A percentile compares a stretch with the other conserved stretches of the same genome.
phyloP scores from a whole-genome alignment of 2,888 invertebrate genomes.

The Cataglyphis cursor region DNA sequence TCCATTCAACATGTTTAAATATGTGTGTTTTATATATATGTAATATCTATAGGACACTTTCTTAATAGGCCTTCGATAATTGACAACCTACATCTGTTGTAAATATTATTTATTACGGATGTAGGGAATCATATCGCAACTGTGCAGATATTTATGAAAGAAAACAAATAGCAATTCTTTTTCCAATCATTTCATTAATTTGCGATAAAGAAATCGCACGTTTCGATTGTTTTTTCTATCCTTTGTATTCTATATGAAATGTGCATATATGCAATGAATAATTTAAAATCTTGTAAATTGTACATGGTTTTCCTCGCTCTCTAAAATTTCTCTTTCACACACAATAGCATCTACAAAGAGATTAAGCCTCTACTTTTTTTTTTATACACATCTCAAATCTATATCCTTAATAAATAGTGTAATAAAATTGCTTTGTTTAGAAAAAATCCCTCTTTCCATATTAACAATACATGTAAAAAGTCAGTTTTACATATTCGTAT shows the following conservation, averaged over 20 bases:
- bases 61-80: slow-evolving; percentile 80
- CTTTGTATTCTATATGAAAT: neutral
- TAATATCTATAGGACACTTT: slow-evolving; percentile 78
- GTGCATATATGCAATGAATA: neutral
- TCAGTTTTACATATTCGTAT: slow-evolving; percentile 56
- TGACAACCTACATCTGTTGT: slow-evolving; percentile 69
- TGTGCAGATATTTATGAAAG: slow-evolving; percentile 36
- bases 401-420: slow-evolving; percentile 57
- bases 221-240: neutral
- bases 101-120: slow-evolving; percentile 46
- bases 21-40: slow-evolving; percentile 47
- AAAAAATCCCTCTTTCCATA: slow-evolving; percentile 57
- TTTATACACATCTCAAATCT: slow-evolving; percentile 51
- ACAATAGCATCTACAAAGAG: slow-evolving; percentile 16
- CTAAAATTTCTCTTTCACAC: slow-evolving; percentile 7
- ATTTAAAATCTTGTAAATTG: slow-evolving; percentile 15
- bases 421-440: slow-evolving; percentile 69
- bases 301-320: neutral
- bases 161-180: slow-evolving; percentile 20
- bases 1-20: slow-evolving; percentile 61
- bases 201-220: slow-evolving; percentile 16
- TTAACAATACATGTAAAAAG: slow-evolving; percentile 62
- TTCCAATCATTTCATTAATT: neutral
- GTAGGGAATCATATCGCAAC: slow-evolving; percentile 54
- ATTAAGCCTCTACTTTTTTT: slow-evolving; percentile 32